Conservation (phyloP, 2,888 invertebrate species). For the Pseudococcus jackbeardsleyi region DNA sequence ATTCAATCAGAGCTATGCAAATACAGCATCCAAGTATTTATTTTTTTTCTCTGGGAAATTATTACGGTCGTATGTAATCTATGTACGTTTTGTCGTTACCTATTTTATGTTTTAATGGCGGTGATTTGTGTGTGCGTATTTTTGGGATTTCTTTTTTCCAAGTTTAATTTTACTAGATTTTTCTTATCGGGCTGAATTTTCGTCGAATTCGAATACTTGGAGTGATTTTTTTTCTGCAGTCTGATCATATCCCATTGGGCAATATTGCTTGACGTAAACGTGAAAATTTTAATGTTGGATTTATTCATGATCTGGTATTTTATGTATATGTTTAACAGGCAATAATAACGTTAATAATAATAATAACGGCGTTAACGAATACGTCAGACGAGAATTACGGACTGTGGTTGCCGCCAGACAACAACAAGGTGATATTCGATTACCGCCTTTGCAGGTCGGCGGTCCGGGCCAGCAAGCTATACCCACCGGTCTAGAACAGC, state of each 20-base stretch:
- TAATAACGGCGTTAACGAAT: constrained; percentile 79
- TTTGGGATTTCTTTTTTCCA: neutral
- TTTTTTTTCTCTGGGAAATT: neutral
- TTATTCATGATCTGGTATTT: neutral
- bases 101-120: neutral
- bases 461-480: constrained; percentile 71
- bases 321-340: constrained; percentile 15
- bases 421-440: constrained; percentile 71
- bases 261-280: constrained; percentile 45
- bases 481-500: constrained; percentile 79
- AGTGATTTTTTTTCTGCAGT: constrained; percentile 56
- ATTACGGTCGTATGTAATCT: neutral
- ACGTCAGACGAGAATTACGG: constrained; percentile 90
- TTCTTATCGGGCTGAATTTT: neutral
- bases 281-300: neutral
- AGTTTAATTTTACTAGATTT: neutral
- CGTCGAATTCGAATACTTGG: neutral
- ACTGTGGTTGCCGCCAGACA: constrained; percentile 90
- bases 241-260: constrained; percentile 57
- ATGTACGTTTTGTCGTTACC: neutral
- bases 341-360: constrained; percentile 67
- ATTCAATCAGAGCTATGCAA: neutral
- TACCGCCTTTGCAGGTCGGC: constrained; percentile 70
- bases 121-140: neutral
- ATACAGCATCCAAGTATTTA: neutral